Base-by-base conservation (phyloP, 2,888 invertebrate genomes). In the Mesopsocus fuscifrons region DNA sequence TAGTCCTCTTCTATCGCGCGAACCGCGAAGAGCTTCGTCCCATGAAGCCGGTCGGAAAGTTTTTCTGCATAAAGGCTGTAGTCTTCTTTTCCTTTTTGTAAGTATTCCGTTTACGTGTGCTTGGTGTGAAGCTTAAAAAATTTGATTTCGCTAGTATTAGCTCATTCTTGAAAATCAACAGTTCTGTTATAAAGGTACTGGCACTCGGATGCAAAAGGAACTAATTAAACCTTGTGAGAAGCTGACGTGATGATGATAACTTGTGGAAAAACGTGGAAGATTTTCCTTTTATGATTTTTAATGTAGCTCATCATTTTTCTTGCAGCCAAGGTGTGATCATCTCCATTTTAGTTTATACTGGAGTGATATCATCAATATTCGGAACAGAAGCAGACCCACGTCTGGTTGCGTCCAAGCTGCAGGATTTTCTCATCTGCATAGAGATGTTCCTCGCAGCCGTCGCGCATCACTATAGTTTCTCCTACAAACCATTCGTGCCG, bases 61-160 rank as follows among this genome's bases (percentile, higher is more conserved):
- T 95, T 65, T 67, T 95, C 42, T 94, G 94, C 61, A 92, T 95
- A 52, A 95, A 95, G 66, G 88, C 91, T 50, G 92, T 95, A 43
- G 91, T 95, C 18, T 95, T 95, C 68, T 88, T 94, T 60, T 94
- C 94, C 38, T 95, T 95, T 65, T 94, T 94, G 94, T 94, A 73
- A 81, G 87, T 74, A 41, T n/a, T n/a, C n/a, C n/a, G n/a, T n/a
- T n/a, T n/a, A n/a, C n/a, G n/a, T n/a, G n/a, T n/a, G n/a, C n/a
- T 26, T 13, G 33, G 31, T 31, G 33, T 8, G 9, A n/a, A 9
- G 33, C 11, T 16, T 30, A 9, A 8, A n/a, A n/a, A n/a, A 16
- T 41, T 44, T 45, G 18, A 42, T 34, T 13, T 23, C 44, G 5
- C 2, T 30, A 11, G 34, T 26, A 3, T 32, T 38, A 8, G 16